Base-by-base conservation (phyloP, 2,888 invertebrate genomes). In the Dryococelus australis region DNA sequence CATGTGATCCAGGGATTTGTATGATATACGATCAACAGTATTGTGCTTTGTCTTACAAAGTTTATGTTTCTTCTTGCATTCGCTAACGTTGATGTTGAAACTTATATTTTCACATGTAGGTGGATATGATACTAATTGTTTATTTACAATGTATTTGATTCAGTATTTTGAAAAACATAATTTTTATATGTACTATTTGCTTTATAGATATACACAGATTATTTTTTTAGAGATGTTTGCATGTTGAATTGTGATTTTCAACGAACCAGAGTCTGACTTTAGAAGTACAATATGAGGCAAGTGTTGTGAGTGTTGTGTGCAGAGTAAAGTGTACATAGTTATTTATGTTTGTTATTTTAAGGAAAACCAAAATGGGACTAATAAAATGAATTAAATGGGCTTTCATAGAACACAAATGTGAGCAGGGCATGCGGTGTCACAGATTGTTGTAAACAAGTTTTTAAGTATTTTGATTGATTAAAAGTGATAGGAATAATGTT, bases 391-490 rank as follows among this genome's bases (percentile, higher is more conserved):
- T 87, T 87, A 80, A 87, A 86, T 87, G 88, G 88, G 88, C 88
- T 88, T 88, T 88, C 88, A 88, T 88, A 35, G 35, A 87, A 86
- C 85, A 87, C 78, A 87, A 47, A 85, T 85, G 85, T 78, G 35
- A 43, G 84, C 79, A 79, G n/a, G 85, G 78, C 28, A 83, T 35
- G 83, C 5, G 24, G 28, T 83, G n/a, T 35, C 28, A 83, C 43
- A 83, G 43, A 83, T 83, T 83, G 83, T 83, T 83, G 83, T 35
- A 83, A 83, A 28, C 28, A 83, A 35, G 28, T 83, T 83, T 83
- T 83, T 87, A 87, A 87, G 87, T 87, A 87, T 87, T 87, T 87
- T 79, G 87, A 87, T 47, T 85, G 87, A 87, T 87, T 87, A 79
- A 85, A 83, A 43, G 43, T 83, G 83, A 83, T 83, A 35, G 84